Base-by-base conservation (phyloP, 2,113 vertebrate species). In the Chamaetylas fuelleborni region DNA sequence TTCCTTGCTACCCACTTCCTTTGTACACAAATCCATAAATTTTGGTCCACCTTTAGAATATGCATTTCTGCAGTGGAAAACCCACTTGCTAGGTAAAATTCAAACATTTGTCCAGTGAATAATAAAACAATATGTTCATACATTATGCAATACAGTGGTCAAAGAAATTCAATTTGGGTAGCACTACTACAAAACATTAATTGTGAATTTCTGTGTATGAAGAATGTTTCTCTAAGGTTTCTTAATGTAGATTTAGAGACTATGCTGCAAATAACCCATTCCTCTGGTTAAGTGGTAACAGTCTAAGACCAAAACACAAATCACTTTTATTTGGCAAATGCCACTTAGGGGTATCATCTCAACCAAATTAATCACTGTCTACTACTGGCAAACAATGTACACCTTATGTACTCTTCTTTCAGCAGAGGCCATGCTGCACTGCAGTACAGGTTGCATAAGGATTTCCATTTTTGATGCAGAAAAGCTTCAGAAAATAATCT, bases 81-180 rank as follows among this genome's bases (percentile, higher is more conserved):
- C 66, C 14, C 18, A 54, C 66, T 95, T 94, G 31, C 56, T 87
- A 94, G 81, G 92, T 90, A 95, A 92, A 95, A 96, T 78, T 82
- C 38, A 72, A 69, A 45, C 50, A 67, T 66, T 25, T 78, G 29
- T 42, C n/a, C 50, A 62, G 19, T 28, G 16, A 93, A 94, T 38
- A 87, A 87, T 65, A 69, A 87, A 95, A 88, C 12, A n/a, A 2
- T 19, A 42, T 36, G 23, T 51, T 76, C n/a, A 51, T 16, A 5
- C 29, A 45, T 40, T 22, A 38, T 57, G 23, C 36, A 83, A 79
- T 36, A 45, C 13, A 73, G 26, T 11, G 64, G 38, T 40, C 50
- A 88, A 92, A 91, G 45, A 58, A 88, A 92, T 81, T 91, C 11
- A 88, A 50, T 91, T 91, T 93, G 22, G 22, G 22, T 61, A 86